phyloP scores from a whole-genome alignment of 1,140 invertebrate species.

The Amyelois transitella region DNA sequence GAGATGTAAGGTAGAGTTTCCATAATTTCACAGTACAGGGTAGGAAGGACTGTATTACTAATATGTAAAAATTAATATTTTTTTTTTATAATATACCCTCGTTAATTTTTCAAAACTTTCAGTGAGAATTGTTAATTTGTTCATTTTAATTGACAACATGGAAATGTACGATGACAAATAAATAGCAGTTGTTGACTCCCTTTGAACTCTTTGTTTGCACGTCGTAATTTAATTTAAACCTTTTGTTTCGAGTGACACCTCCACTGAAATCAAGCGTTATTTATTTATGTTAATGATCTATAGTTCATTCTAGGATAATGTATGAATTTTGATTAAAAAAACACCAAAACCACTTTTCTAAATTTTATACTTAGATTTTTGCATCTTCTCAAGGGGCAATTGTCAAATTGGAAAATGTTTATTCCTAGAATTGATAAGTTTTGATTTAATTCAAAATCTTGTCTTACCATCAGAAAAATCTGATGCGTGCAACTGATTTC shows the following conservation, averaged over 20 bases:
- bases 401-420: too few relatives aligned
- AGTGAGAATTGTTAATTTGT: background rate
- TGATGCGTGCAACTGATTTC: slow-evolving; percentile 10
- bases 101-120: background rate
- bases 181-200: background rate
- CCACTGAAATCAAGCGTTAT: too few relatives aligned
- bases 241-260: background rate
- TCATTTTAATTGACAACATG: background rate
- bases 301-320: too few relatives aligned
- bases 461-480: background rate
- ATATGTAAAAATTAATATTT: too few relatives aligned
- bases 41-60: too few relatives aligned
- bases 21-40: too few relatives aligned
- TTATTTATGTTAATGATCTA: background rate
- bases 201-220: background rate
- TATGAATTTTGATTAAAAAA: too few relatives aligned
- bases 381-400: too few relatives aligned
- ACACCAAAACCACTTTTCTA: too few relatives aligned
- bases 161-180: background rate
- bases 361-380: too few relatives aligned
- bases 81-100: background rate
- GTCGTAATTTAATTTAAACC: background rate
- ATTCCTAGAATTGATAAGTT: background rate
- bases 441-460: background rate
- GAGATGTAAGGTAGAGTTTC: too few relatives aligned